Base-by-base conservation (phyloP, 2,113 vertebrate genomes). In the Thermophis baileyi region DNA sequence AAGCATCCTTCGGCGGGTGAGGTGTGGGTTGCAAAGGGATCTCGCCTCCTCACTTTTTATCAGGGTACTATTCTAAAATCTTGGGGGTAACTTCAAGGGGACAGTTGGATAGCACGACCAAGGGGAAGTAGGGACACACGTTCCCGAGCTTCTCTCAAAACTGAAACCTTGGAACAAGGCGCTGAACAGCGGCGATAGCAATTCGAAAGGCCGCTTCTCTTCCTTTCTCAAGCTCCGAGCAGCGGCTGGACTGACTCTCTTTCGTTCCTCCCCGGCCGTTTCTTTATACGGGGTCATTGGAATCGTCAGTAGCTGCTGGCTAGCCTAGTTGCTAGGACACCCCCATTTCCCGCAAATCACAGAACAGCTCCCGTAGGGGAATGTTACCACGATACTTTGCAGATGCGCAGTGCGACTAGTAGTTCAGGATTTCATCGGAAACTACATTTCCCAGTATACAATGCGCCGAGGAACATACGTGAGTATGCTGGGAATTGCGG, bases 1-100 rank as follows among this genome's bases (percentile, higher is more conserved):
- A 92, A 98, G 96, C 98, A 98, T 98, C 93, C 50, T 97, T 88
- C n/a, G 12, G 47, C 57, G 44, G 30, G 91, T 88, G 57, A 24
- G 69, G 7, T 40, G 54, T 89, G 50, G 50, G 22, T 16, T 50
- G 7, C 6, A n/a, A 9, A 35, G 7, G 40, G 25, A 0, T 12
- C 53, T 55, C 12, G 4, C 7, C 22, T 57, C 25, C 49, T 69
- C 44, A 2, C 40, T 49, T 60, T 55, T 91, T 55, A 22, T 8
- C 27, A 30, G 0, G 46, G 55, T 3, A 6, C 90, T 25, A 46
- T 6, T 3, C 74, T 44, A 54, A 81, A 81, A 81, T 44, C 18
- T 44, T 1, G 40, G 85, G 10, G 47, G 44, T 63, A 35, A 24
- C 3, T 35, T 12, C 44, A 49, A 87, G 85, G n/a, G 18, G 6